Base-by-base conservation (phyloP, 2,888 invertebrate genomes). In the Trichogramma dendrolimi region DNA sequence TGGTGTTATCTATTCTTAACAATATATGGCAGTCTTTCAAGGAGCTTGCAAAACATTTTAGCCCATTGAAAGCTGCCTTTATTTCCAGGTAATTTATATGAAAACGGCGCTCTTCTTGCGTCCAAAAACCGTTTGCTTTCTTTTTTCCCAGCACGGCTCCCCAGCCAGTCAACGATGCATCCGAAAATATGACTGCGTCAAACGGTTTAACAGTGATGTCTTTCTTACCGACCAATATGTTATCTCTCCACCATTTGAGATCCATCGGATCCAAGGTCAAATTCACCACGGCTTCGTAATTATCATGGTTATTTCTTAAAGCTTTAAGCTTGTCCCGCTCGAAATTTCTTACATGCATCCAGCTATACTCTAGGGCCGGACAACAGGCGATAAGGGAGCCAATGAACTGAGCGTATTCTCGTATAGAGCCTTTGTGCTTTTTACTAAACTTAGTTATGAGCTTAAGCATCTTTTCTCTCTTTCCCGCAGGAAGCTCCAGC, bases 61-160 rank as follows among this genome's bases (percentile, higher is more conserved):
- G 43, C 7, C 61, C 66, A 40, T 58, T 60, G 27, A 64, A 62
- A 40, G 52, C 62, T 11, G 60, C 62, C 51, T 55, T 10, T n/a
- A 62, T 40, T 43, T 65, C 58, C 7, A 62, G 48, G 6, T 44
- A 6, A 58, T 65, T 60, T n/a, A 63, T 63, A 38, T 59, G 60
- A 7, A 38, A n/a, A 6, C 5, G 4, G 44, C 50, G 27, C 14
- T 65, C 56, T 11, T 46, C 44, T 47, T 40, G 47, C 10, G n/a
- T 46, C 62, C 62, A 66, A 48, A 55, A 54, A 6, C 60, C 64
- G 44, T 66, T 42, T 5, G 46, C 59, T 14, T 41, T 54, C 11
- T 54, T n/a, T 38, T 53, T 27, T 11, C 43, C 27, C 14, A n/a
- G 11, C 4, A 44, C 27, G 14, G 52, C 59, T 48, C 64, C 64